Conservation (phyloP, 1,140 invertebrate genomes). For the Theocolax elegans region DNA sequence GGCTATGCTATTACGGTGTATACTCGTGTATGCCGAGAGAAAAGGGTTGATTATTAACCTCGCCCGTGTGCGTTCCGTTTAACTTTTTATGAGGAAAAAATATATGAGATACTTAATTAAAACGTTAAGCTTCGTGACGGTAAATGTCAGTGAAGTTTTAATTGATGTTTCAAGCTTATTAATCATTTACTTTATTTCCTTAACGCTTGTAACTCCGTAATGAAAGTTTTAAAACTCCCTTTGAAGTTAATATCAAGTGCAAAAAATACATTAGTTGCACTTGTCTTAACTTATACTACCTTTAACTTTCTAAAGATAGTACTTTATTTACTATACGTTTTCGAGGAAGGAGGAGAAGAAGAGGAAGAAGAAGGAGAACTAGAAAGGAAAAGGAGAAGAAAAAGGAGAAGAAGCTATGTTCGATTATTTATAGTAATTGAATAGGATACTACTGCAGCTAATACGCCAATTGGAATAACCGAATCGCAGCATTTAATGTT, state of each 20-base stretch:
- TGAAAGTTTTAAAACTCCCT: not conserved
- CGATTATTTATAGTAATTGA: too few relatives aligned
- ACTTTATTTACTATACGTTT: too few relatives aligned
- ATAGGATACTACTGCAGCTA: too few relatives aligned
- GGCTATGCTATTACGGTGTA: not conserved
- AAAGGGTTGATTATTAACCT: not conserved
- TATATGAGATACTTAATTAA: constrained; percentile 10
- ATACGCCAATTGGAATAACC: too few relatives aligned
- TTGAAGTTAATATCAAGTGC: not conserved
- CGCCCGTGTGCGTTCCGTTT: not conserved
- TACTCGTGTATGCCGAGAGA: not conserved
- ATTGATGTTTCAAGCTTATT: constrained; percentile 9
- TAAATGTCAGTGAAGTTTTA: constrained; percentile 6
- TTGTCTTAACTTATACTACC: too few relatives aligned
- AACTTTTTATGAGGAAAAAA: not conserved
- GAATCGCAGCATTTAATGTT: too few relatives aligned
- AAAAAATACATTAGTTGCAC: too few relatives aligned
- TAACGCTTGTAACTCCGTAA: not conserved
- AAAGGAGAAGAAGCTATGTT: too few relatives aligned
- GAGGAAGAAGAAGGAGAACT: too few relatives aligned
- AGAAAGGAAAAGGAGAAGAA: too few relatives aligned
- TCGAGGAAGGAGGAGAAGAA: too few relatives aligned
- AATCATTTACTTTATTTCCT: not conserved
- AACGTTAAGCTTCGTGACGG: constrained; percentile 12
- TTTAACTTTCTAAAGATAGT: too few relatives aligned